Conservation (phyloP, 2,797 vertebrate genomes). For the Catamblyrhynchus diadema region DNA sequence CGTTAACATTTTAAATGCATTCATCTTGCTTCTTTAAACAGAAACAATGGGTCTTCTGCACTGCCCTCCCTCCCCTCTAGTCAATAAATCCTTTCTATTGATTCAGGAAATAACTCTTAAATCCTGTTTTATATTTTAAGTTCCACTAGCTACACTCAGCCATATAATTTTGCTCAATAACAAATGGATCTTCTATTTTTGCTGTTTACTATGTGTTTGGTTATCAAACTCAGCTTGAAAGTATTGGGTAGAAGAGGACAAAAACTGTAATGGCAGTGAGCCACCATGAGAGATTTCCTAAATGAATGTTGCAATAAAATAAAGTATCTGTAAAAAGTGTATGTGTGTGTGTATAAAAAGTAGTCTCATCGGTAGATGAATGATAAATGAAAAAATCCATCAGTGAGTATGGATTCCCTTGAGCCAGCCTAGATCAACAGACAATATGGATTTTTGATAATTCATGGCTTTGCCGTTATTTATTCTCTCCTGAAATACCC, state of each 20-base stretch:
- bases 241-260: conserved; percentile 46
- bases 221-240: conserved; percentile 62
- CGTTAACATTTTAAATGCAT: conserved; percentile 71
- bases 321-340: conserved; percentile 53
- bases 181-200: conserved; percentile 67
- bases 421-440: conserved; percentile 64
- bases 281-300: conserved; percentile 56
- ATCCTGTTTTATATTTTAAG: conserved; percentile 71
- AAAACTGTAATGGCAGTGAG: conserved; percentile 44
- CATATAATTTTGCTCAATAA: conserved; percentile 70
- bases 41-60: conserved; percentile 63
- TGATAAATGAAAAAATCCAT: conserved; percentile 67
- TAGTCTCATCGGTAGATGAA: conserved; percentile 65
- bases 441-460: conserved; percentile 76
- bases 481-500: conserved; percentile 66
- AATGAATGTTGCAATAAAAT: conserved; percentile 58
- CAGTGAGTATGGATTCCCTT: conserved; percentile 61
- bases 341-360: conserved; percentile 42
- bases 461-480: conserved; percentile 67
- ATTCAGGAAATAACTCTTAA: conserved; percentile 68
- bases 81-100: conserved; percentile 73
- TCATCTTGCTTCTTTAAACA: conserved; percentile 69
- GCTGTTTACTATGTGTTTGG: conserved; percentile 62
- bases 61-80: conserved; percentile 38
- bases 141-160: conserved; percentile 54